These are phyloP conservation scores for Cepaea nemoralis DNA, from an alignment of 1,140 invertebrate genomes.

Conservation along the genomic window DNA sequence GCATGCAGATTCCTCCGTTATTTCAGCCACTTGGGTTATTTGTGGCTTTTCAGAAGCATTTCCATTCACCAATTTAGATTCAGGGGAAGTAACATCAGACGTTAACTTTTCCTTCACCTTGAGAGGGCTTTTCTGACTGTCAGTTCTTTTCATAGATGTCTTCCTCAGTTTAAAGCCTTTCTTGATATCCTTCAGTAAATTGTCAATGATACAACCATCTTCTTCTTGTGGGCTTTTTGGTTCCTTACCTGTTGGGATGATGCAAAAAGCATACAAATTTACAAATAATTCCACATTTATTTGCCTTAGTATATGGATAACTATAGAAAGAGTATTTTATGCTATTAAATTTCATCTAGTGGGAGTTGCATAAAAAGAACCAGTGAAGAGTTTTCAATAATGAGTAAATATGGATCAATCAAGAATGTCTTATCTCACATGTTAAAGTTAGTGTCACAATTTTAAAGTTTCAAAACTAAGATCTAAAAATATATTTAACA, in stretches of 20 bases:
- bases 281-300: too few species aligned
- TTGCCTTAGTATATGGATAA: too few species aligned
- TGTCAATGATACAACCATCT: slow-evolving; percentile 67
- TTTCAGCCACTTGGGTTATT: not conserved
- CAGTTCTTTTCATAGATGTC: slow-evolving; percentile 32
- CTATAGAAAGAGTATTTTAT: too few species aligned
- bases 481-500: too few species aligned
- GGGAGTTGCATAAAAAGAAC: too few species aligned
- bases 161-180: slow-evolving; percentile 65
- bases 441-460: too few species aligned
- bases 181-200: slow-evolving; percentile 59
- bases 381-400: too few species aligned
- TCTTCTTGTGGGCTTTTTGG: slow-evolving; percentile 53
- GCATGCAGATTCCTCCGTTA: slow-evolving; percentile 13
- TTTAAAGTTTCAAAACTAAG: too few species aligned
- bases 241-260: slow-evolving; percentile 1
- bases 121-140: slow-evolving; percentile 12
- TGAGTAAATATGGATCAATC: too few species aligned
- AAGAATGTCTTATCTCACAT: too few species aligned
- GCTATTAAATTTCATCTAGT: too few species aligned
- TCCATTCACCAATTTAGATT: not conserved
- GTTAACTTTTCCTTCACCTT: slow-evolving; percentile 8
- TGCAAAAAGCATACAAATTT: not conserved
- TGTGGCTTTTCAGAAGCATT: not conserved
- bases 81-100: not conserved